Evolutionary conservation across 2,113 vertebrate species (phyloP).

Genomic region (Isichthys henryi): DNA sequence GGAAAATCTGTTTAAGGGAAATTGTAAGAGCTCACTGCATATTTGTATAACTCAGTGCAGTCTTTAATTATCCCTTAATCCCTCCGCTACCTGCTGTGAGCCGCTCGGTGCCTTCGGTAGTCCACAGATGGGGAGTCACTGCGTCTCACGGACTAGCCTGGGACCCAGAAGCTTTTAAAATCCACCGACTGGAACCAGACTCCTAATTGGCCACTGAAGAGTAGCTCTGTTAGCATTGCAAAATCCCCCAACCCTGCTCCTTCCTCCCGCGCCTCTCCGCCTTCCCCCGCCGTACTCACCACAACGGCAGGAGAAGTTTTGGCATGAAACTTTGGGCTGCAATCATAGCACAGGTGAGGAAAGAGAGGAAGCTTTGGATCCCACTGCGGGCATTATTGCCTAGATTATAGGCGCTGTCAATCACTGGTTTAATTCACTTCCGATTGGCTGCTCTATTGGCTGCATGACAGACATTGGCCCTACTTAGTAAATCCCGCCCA

Average conservation of each 20-base stretch:
- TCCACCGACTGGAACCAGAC: constrained; percentile 6
- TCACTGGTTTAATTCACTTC: background rate
- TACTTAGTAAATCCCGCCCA: background rate
- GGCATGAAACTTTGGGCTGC: background rate
- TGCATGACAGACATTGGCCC: background rate
- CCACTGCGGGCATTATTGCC: background rate
- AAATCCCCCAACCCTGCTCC: background rate
- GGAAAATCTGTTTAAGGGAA: background rate
- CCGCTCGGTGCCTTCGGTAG: background rate
- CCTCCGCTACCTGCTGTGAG: background rate
- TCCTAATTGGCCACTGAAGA: constrained; percentile 9
- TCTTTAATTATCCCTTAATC: constrained; percentile 4
- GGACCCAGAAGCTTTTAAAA: constrained; percentile 4
- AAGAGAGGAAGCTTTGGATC: background rate
- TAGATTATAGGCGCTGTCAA: background rate
- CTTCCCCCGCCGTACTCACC: background rate
- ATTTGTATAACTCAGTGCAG: background rate
- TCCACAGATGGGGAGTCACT: background rate
- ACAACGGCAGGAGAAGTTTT: background rate
- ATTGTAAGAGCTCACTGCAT: background rate
- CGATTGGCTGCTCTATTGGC: background rate
- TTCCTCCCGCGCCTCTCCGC: background rate
- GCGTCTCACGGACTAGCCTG: background rate
- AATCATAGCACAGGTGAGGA: background rate
- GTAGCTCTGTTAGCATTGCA: background rate